phyloP scores from a whole-genome alignment of 2,888 invertebrate species.

The Lasioglossum vierecki region DNA sequence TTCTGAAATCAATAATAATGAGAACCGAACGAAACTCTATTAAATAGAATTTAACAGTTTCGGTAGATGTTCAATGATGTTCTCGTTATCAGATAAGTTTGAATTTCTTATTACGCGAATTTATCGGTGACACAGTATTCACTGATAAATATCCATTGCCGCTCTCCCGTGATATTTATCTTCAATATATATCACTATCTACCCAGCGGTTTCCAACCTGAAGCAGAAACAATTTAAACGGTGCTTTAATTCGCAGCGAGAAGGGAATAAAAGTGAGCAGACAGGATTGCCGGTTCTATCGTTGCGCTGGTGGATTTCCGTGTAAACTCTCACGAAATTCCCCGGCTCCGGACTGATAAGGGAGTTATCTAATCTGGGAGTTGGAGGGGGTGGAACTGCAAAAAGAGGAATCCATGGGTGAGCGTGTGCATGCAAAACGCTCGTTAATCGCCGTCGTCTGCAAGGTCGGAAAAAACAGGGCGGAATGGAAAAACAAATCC shows the following conservation, averaged over 20 bases:
- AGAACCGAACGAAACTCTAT: background rate
- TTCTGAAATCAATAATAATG: background rate
- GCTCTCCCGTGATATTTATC: background rate
- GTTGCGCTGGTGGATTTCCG: background rate
- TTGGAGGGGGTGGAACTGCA: background rate
- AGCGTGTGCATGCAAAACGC: conserved; percentile 55
- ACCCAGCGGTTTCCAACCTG: background rate
- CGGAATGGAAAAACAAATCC: conserved; percentile 1
- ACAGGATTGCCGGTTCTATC: background rate
- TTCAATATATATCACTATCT: background rate
- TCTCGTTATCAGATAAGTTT: background rate
- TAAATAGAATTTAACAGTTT: background rate
- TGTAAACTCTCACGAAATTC: conserved; percentile 23
- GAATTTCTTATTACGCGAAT: background rate
- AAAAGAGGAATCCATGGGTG: conserved; percentile 28
- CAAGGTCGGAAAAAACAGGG: conserved; percentile 14
- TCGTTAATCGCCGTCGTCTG: conserved; percentile 60
- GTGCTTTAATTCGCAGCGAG: background rate
- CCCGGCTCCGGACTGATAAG: conserved; percentile 29
- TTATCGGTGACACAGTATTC: background rate
- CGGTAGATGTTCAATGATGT: background rate
- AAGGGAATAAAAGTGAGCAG: background rate
- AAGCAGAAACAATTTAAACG: background rate
- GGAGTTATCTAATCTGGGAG: conserved; percentile 47
- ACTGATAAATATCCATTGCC: background rate